Evolutionary conservation across 2,797 vertebrate genomes (phyloP).

Genomic region (Lithobates pipiens): DNA sequence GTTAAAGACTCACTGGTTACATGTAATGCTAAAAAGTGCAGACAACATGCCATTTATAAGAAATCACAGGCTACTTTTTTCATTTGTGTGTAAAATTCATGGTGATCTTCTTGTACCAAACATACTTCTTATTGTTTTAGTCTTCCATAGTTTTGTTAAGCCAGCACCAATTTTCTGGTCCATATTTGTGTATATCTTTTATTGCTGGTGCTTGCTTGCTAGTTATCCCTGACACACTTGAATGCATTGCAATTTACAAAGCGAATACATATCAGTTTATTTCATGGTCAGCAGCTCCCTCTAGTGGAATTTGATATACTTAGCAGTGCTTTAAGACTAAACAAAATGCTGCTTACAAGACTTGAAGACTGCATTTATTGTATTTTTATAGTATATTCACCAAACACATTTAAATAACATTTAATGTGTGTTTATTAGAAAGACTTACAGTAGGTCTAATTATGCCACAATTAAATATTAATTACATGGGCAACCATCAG

Average conservation of each 20-base stretch:
- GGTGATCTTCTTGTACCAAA: not conserved
- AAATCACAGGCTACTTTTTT: constrained; percentile 4
- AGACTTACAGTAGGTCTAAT: not conserved
- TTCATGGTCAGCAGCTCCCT: constrained; percentile 75
- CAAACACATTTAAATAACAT: not conserved
- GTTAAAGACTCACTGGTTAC: not conserved
- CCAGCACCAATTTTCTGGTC: constrained; percentile 54
- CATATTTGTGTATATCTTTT: constrained; percentile 62
- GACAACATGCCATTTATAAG: constrained; percentile 7
- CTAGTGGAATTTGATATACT: constrained; percentile 67
- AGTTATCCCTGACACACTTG: constrained; percentile 61
- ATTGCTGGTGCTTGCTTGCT: constrained; percentile 54
- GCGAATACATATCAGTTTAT: constrained; percentile 60
- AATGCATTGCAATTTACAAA: constrained; percentile 59
- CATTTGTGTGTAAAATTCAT: not conserved
- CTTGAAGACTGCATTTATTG: not conserved
- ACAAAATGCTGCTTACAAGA: not conserved
- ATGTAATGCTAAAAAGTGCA: constrained; percentile 28
- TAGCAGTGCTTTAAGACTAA: not conserved
- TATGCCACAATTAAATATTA: not conserved
- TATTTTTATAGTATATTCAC: not conserved
- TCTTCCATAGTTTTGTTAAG: constrained; percentile 59
- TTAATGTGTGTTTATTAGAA: not conserved
- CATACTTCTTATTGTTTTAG: constrained; percentile 15
- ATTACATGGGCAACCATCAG: no score